phyloP scores from a whole-genome alignment of 2,797 vertebrate genomes.

The Menidia menidia region DNA sequence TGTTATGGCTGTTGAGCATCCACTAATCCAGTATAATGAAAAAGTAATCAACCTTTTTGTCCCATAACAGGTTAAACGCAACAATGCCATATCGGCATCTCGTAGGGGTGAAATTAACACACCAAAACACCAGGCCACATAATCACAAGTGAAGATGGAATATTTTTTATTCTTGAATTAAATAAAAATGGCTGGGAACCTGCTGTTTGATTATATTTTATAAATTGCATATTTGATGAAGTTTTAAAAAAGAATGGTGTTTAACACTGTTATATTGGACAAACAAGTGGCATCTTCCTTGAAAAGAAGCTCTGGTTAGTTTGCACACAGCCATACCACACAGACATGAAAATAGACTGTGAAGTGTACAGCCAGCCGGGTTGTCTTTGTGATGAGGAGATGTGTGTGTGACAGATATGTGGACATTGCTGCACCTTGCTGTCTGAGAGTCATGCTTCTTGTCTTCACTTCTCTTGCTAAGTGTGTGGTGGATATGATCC shows the following conservation, averaged over 20 bases:
- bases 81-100: not conserved
- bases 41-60: not conserved
- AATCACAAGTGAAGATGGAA: not conserved
- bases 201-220: no score
- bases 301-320: no score
- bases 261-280: no score
- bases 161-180: not conserved
- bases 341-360: conserved; percentile 29
- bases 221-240: no score
- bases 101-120: not conserved
- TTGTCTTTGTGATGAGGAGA: conserved; percentile 21
- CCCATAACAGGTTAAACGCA: not conserved
- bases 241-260: no score
- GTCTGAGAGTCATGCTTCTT: conserved; percentile 21
- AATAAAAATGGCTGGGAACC: not conserved
- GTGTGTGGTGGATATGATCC: conserved; percentile 38
- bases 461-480: conserved; percentile 40
- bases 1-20: conserved; percentile 22
- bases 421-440: conserved; percentile 32
- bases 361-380: conserved; percentile 19
- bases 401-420: conserved; percentile 35
- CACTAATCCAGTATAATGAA: not conserved
- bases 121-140: not conserved
- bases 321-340: not conserved
- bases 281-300: not conserved